Conservation (phyloP, 2,888 invertebrate species). For the Piscicola geometra region DNA sequence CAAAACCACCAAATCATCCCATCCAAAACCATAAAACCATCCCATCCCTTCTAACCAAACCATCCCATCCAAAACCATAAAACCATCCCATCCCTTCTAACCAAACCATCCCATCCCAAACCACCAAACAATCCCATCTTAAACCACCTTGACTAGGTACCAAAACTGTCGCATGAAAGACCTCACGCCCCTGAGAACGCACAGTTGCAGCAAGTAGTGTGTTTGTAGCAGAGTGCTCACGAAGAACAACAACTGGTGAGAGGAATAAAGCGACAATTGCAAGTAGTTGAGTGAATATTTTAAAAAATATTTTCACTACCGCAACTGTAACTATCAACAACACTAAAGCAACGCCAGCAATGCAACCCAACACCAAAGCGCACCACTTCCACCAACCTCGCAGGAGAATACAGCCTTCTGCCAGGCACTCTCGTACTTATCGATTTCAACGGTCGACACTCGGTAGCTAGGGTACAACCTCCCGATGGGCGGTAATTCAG, state of each 20-base stretch:
- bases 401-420: constrained; percentile 52
- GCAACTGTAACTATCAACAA: too few relatives aligned
- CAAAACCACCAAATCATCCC: too few relatives aligned
- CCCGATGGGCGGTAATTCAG: constrained; percentile 50
- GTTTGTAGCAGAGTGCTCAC: not conserved
- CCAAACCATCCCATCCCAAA: too few relatives aligned
- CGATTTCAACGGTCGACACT: constrained; percentile 49
- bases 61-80: too few relatives aligned
- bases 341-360: not conserved
- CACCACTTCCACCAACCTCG: constrained; percentile 47
- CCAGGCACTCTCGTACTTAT: constrained; percentile 48
- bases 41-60: too few relatives aligned
- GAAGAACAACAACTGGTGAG: not conserved
- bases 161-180: not conserved
- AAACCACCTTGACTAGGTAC: constrained; percentile 4
- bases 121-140: not conserved
- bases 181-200: not conserved
- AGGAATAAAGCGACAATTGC: not conserved
- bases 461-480: constrained; percentile 44
- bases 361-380: not conserved
- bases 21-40: too few relatives aligned
- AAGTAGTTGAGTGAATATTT: not conserved
- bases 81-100: too few relatives aligned
- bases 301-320: not conserved
- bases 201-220: not conserved